Evolutionary conservation across 2,888 invertebrate genomes (phyloP).

Genomic region (Sphaerophoria taeniata): DNA sequence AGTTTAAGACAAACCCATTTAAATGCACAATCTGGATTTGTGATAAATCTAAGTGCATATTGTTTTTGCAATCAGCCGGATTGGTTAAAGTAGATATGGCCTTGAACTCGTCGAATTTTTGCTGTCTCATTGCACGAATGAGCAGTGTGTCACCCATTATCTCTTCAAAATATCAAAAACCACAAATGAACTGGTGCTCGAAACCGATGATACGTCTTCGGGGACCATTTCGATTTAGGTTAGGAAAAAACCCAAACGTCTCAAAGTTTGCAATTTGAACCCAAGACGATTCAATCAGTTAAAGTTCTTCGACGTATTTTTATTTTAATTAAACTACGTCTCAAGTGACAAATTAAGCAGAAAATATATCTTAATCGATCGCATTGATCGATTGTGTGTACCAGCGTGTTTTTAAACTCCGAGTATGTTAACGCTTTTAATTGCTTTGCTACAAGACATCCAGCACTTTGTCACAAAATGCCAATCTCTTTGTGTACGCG

Average conservation of each 20-base stretch:
- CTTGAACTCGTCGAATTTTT: too few species aligned
- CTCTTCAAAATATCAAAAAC: too few species aligned
- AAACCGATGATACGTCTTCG: too few species aligned
- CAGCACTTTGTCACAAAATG: conserved; percentile 43
- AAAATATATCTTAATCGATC: conserved; percentile 24
- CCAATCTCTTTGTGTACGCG: conserved; percentile 1
- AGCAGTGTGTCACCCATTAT: too few species aligned
- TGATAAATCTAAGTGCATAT: neutral
- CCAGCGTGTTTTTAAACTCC: neutral
- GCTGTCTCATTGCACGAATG: too few species aligned
- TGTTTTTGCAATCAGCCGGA: too few species aligned
- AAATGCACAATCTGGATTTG: neutral
- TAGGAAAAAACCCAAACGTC: neutral
- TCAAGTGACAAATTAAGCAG: conserved; percentile 31
- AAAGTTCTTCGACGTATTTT: neutral
- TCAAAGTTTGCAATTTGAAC: neutral
- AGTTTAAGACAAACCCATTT: neutral
- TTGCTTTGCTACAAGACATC: conserved; percentile 40
- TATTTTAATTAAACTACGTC: neutral
- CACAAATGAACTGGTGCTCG: too few species aligned
- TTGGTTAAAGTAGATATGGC: too few species aligned
- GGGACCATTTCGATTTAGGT: too few species aligned
- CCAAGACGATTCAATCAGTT: neutral
- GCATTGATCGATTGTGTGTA: conserved; percentile 14
- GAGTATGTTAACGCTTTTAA: conserved; percentile 21